Evolutionary conservation across 1,140 invertebrate genomes (phyloP), one percentile per base, ranked within the genome.

Genomic region (Solenopsis fugax): DNA sequence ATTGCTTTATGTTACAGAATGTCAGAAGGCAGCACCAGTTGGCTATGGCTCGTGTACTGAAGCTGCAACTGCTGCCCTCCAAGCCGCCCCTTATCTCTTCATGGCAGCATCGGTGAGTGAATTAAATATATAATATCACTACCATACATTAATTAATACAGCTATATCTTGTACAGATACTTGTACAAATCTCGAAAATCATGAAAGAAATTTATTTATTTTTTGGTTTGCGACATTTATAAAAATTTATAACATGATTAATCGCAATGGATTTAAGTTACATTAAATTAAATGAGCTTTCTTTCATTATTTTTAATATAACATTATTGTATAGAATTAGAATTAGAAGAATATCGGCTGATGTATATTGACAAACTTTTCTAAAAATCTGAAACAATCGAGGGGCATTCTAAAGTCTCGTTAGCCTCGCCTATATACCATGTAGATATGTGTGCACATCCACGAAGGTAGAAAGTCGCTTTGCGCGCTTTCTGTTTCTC

Each of bases 71-170:
- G 87, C 87, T 82, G 88, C 89, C 89, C 84, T 89, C 88, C 88
- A 77, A 89, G 91, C 93, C 84, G 88, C 90, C 85, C 84, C 82
- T 91, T 88, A 60, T 88, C 73, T 92, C 90, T 92, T 89, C 91
- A 93, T 94, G 93, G 92, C 94, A 93, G 91, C 93, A 71, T 92
- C 90, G 92, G 93, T 94, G 82, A 94, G 93, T 94, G 12, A 58
- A 34, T 34, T 45, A 34, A 58, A 82, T n/a, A 37, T 37, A 48
- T 80, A 24, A 52, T 67, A 18, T 5, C 10, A 5, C 0, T 24
- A 2, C 0, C 10, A 65, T 48, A 65, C 29, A 50, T 9, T 13
- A 16, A 48, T 18, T 37, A 21, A 29, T 41, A 71, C 24, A 69
- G 24, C 6, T 69, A 21, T 41, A 48, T 71, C 0, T 72, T 18